phyloP scores from a whole-genome alignment of 2,797 vertebrate genomes.

The Sebastes vulpes region DNA sequence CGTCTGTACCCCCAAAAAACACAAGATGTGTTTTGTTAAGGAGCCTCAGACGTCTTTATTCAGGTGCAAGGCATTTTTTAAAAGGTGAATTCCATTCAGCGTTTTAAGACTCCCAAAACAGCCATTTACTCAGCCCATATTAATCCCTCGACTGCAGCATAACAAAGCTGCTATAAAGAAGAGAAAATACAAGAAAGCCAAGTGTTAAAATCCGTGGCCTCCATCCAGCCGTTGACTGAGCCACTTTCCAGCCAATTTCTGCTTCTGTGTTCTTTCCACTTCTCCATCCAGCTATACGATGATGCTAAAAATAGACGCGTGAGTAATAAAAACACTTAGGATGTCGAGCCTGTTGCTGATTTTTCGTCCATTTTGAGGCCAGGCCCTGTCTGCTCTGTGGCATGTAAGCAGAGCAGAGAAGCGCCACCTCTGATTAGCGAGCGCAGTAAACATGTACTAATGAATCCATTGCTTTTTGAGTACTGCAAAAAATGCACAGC shows the following conservation, averaged over 20 bases:
- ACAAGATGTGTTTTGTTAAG: background rate
- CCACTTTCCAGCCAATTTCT: conserved; percentile 42
- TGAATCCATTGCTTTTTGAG: conserved; percentile 55
- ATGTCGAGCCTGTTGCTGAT: conserved; percentile 64
- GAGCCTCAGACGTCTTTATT: background rate
- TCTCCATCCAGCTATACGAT: conserved; percentile 67
- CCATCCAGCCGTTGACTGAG: conserved; percentile 36
- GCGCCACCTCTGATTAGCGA: conserved; percentile 65
- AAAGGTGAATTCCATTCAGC: background rate
- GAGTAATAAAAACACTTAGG: conserved; percentile 67
- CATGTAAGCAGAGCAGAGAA: conserved; percentile 48
- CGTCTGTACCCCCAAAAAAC: background rate
- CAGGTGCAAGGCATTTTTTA: background rate
- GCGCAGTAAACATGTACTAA: conserved; percentile 65
- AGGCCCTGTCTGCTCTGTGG: conserved; percentile 57
- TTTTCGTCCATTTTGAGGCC: conserved; percentile 49
- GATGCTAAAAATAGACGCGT: conserved; percentile 70
- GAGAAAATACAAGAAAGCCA: conserved; percentile 36
- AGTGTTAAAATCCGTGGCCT: conserved; percentile 39
- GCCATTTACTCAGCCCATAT: conserved; percentile 12
- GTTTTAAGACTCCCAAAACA: conserved; percentile 32
- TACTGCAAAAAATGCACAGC: conserved; percentile 9
- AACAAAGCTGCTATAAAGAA: conserved; percentile 9
- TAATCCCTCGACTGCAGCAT: conserved; percentile 20
- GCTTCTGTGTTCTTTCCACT: conserved; percentile 66